Conservation (phyloP, 2,113 vertebrate genomes). For the Accipiter virgatus region DNA sequence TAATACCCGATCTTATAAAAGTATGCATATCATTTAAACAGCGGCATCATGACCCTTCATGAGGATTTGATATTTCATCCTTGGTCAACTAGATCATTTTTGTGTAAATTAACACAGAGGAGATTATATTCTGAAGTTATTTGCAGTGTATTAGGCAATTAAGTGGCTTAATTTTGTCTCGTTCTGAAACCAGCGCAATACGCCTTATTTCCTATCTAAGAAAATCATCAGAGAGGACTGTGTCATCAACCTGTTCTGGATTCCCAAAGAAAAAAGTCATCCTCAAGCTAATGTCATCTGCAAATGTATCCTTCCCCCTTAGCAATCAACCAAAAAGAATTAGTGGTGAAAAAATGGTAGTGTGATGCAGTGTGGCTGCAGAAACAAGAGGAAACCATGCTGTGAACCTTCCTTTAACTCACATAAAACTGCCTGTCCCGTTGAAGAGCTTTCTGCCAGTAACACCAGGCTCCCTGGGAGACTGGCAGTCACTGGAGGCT, state of each 20-base stretch:
- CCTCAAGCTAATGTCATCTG: not conserved
- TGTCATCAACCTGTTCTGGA: not conserved
- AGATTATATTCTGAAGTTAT: not conserved
- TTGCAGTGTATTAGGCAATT: not conserved
- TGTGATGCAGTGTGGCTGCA: not conserved
- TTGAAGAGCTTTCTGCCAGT: not conserved
- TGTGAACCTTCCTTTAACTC: not conserved
- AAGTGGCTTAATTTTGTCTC: not conserved
- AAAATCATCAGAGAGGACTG: not conserved
- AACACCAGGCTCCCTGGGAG: not conserved
- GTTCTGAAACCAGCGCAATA: not conserved
- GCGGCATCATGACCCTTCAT: not conserved
- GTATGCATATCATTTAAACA: not conserved
- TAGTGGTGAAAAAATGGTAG: not conserved
- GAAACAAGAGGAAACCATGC: not conserved
- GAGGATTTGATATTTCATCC: not conserved
- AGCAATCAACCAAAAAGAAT: not conserved
- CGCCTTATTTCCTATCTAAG: not conserved
- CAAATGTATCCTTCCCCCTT: not conserved
- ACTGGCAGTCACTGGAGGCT: not conserved
- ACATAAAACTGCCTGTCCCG: not conserved
- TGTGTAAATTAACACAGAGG: not conserved
- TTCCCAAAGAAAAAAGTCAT: not conserved
- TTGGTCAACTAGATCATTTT: not conserved
- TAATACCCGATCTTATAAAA: not conserved